Conservation (phyloP, 2,888 invertebrate genomes). For the Lumbricus terrestris region DNA sequence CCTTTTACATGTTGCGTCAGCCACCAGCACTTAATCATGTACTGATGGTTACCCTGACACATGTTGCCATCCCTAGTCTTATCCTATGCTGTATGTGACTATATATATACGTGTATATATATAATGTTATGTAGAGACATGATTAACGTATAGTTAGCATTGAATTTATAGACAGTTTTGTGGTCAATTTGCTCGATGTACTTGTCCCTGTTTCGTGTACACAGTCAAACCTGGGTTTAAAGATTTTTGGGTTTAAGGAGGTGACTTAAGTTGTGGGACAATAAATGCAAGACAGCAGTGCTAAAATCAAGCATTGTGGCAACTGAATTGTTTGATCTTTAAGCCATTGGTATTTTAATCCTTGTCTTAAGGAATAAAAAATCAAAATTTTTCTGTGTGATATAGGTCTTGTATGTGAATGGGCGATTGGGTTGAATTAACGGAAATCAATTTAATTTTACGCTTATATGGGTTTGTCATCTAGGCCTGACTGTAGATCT, state of each 20-base stretch:
- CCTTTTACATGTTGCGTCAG: no score
- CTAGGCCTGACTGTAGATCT: constrained; percentile 14
- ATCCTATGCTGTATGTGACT: no score
- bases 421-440: not conserved
- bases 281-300: not conserved
- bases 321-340: not conserved
- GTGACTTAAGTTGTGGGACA: not conserved
- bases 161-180: not conserved
- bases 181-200: not conserved
- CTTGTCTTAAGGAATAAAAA: not conserved
- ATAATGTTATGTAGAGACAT: not conserved
- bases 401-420: not conserved
- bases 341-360: not conserved
- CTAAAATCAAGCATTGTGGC: not conserved
- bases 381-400: not conserved
- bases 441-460: not conserved
- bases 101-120: not conserved
- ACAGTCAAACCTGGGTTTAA: not conserved
- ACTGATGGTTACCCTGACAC: no score
- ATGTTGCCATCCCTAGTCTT: no score
- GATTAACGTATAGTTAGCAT: not conserved
- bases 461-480: not conserved
- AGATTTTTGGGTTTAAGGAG: not conserved
- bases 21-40: no score
- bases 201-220: not conserved